Evolutionary conservation across 64 coral and sea anemone species (phyloP).

Genomic region (Actinia tenebrosa): DNA sequence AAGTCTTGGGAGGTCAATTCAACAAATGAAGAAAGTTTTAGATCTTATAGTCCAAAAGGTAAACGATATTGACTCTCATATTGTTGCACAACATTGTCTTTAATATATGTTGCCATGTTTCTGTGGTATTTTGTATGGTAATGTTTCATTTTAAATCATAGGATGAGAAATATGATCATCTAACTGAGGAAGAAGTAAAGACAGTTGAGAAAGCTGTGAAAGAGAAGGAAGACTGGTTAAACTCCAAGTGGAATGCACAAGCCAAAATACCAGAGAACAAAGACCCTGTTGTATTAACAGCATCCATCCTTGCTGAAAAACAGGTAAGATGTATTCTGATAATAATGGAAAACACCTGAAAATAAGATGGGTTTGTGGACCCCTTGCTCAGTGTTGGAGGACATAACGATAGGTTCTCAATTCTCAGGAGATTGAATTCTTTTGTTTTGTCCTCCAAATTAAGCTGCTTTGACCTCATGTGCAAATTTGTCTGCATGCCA

Average conservation of each 20-base stretch:
- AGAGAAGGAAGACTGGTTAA: constrained; percentile 74
- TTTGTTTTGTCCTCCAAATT: no score
- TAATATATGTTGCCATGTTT: background rate
- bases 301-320: constrained; percentile 65
- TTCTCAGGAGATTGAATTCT: no score
- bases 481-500: no score
- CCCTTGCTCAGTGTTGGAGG: no score
- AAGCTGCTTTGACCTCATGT: no score
- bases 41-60: constrained; percentile 77
- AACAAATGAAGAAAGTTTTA: constrained; percentile 74
- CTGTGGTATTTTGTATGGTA: background rate
- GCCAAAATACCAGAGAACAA: constrained; percentile 38
- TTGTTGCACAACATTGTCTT: background rate
- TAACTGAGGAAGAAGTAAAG: constrained; percentile 72
- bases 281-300: constrained; percentile 63
- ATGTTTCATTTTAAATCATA: background rate
- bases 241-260: constrained; percentile 75
- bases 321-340: constrained; percentile 33
- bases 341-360: background rate
- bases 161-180: constrained; percentile 91
- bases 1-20: constrained; percentile 68
- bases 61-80: background rate
- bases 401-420: no score
- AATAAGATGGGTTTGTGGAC: no score
- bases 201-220: constrained; percentile 45